Conservation (phyloP, 2,113 vertebrate species). For the Hucho hucho region DNA sequence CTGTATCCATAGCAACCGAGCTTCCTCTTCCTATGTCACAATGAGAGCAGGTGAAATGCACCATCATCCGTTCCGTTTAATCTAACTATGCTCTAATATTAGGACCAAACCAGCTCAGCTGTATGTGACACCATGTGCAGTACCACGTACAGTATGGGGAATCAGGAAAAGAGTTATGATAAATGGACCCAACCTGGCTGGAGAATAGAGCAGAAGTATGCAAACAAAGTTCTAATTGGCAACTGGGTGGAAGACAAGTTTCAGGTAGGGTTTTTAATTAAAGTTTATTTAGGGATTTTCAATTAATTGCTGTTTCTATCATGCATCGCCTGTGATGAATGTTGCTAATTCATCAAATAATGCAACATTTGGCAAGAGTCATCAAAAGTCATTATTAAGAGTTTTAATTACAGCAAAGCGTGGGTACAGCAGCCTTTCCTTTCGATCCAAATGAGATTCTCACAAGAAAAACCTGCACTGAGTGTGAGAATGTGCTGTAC, state of each 20-base stretch:
- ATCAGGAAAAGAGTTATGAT: constrained; percentile 14
- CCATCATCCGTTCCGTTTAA: constrained; percentile 33
- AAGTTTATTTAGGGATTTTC: too few relatives aligned
- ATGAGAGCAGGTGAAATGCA: constrained; percentile 33
- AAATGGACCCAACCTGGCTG: constrained; percentile 69
- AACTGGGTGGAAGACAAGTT: constrained; percentile 81
- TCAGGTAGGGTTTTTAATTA: constrained; percentile 62
- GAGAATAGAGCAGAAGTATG: constrained; percentile 71
- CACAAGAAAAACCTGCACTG: neutral
- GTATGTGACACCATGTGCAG: constrained; percentile 18
- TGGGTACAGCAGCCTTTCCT: neutral
- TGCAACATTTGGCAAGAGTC: neutral
- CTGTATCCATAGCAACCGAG: constrained; percentile 73
- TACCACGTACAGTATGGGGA: constrained; percentile 26
- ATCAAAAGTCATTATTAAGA: neutral
- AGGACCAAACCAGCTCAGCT: constrained; percentile 10
- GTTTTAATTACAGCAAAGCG: neutral
- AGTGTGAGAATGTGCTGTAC: constrained; percentile 14
- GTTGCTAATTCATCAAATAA: neutral
- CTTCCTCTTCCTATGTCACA: constrained; percentile 37
- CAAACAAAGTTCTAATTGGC: constrained; percentile 71
- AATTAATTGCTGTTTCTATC: too few relatives aligned
- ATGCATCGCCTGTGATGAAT: too few relatives aligned
- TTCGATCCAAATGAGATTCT: neutral
- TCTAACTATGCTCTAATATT: constrained; percentile 11